These are phyloP conservation scores for Lethrus apterus DNA, from an alignment of 1,140 invertebrate species.

Conservation along the genomic window DNA sequence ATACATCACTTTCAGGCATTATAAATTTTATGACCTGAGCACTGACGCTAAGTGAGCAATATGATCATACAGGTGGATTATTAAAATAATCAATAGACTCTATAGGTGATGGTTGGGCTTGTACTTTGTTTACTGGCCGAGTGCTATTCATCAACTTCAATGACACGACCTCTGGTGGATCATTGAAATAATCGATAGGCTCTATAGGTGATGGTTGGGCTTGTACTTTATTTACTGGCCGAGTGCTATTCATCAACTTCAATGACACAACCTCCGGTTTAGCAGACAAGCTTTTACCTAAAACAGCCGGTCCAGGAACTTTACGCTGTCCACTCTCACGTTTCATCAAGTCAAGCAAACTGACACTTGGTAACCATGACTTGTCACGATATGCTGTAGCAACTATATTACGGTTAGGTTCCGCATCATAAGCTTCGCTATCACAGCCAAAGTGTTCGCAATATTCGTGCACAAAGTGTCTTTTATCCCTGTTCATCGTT, in stretches of 20 bases:
- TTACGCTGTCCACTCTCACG: constrained; percentile 70
- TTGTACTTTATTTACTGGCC: too few relatives aligned
- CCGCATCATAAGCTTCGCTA: constrained; percentile 86
- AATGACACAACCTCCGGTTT: constrained; percentile 30
- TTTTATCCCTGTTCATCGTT: constrained; percentile 85
- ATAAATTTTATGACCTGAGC: too few relatives aligned
- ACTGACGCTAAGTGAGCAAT: too few relatives aligned
- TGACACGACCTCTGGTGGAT: constrained; percentile 28
- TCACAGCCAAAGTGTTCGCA: constrained; percentile 92
- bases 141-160: too few relatives aligned
- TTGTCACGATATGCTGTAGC: constrained; percentile 67
- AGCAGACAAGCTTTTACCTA: constrained; percentile 18
- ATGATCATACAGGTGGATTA: too few relatives aligned
- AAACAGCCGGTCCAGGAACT: constrained; percentile 58
- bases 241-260: too few relatives aligned
- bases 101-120: not conserved
- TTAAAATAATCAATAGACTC: not conserved
- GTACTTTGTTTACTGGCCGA: too few relatives aligned
- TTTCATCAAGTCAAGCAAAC: constrained; percentile 69
- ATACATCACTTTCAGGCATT: too few relatives aligned
- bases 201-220: not conserved
- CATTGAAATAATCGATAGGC: not conserved
- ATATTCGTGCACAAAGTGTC: constrained; percentile 86
- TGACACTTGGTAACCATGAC: constrained; percentile 80
- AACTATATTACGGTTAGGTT: constrained; percentile 91